A percentile compares a stretch with the other conserved stretches of the same genome.
Conservation (phyloP, 2,888 invertebrate genomes). For the Hydriomena furcata region DNA sequence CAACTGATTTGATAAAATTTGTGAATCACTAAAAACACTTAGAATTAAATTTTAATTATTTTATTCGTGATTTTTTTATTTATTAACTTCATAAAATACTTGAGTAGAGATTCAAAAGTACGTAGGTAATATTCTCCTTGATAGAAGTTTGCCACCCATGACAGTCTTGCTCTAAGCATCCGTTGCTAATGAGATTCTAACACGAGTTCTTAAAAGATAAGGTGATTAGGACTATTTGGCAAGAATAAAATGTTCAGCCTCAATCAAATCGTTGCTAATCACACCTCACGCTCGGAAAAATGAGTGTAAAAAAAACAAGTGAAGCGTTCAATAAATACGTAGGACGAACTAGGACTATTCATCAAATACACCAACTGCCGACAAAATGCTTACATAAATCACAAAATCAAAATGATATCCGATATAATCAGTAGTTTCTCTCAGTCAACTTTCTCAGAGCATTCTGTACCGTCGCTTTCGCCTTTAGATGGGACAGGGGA, state of each 20-base stretch:
- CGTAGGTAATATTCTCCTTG: constrained; percentile 33
- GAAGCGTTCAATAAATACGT: constrained; percentile 45
- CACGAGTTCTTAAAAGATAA: constrained; percentile 39
- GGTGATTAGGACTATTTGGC: constrained; percentile 55
- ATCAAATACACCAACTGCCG: constrained; percentile 46
- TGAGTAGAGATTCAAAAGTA: constrained; percentile 51
- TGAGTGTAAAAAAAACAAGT: constrained; percentile 45
- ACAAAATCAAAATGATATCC: constrained; percentile 55
- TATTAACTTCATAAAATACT: constrained; percentile 39
- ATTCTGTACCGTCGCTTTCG: constrained; percentile 82
- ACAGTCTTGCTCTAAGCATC: constrained; percentile 56
- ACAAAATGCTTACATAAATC: constrained; percentile 69
- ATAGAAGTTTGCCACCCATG: constrained; percentile 61
- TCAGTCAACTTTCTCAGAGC: constrained; percentile 82
- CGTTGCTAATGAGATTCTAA: constrained; percentile 52
- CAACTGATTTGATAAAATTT: constrained; percentile 17
- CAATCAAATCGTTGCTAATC: constrained; percentile 40
- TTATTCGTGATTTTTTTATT: constrained; percentile 27
- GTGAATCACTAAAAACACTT: constrained; percentile 16
- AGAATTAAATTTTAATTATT: constrained; percentile 13
- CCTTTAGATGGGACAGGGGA: constrained; percentile 80
- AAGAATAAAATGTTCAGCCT: constrained; percentile 58
- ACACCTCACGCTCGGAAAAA: constrained; percentile 32
- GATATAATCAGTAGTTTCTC: constrained; percentile 66
- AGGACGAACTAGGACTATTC: constrained; percentile 32